A percentile compares a stretch with the other conserved stretches of the same genome.
These are phyloP conservation scores for Seriola dumerili DNA, from an alignment of 2,113 vertebrate species.

Conservation along the genomic window DNA sequence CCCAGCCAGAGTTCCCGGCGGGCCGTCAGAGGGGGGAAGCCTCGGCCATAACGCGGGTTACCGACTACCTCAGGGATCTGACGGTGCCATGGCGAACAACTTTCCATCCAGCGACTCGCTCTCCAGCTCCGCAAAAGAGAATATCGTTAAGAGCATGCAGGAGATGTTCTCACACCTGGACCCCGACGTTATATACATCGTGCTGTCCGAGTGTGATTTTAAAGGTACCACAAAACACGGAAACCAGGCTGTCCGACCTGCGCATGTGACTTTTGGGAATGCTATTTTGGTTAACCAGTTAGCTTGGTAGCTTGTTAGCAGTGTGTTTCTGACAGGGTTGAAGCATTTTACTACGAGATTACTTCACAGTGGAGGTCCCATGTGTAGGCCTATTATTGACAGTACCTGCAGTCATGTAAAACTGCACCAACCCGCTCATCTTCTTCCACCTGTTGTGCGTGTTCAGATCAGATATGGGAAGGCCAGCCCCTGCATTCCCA, in stretches of 20 bases:
- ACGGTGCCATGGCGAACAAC: slow-evolving; percentile 51
- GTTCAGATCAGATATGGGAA: not conserved
- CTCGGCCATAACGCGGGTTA: slow-evolving; percentile 31
- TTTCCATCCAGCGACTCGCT: slow-evolving; percentile 23
- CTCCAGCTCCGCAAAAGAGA: slow-evolving; percentile 77
- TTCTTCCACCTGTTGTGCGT: slow-evolving; percentile 28
- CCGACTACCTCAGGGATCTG: slow-evolving; percentile 14
- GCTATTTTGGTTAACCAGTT: slow-evolving; percentile 30
- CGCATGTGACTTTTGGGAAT: not conserved
- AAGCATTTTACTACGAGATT: not conserved
- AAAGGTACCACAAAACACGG: slow-evolving; percentile 87
- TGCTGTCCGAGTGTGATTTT: slow-evolving; percentile 96
- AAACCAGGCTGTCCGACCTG: not conserved
- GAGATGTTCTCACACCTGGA: slow-evolving; percentile 97
- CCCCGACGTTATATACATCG: slow-evolving; percentile 93
- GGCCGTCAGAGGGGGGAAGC: slow-evolving; percentile 68
- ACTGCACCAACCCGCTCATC: not conserved
- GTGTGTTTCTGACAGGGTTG: not conserved
- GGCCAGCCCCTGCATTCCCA: not conserved
- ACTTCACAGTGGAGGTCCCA: not conserved
- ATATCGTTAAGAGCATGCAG: slow-evolving; percentile 88
- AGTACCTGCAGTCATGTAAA: not conserved
- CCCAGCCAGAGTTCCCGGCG: slow-evolving; percentile 84
- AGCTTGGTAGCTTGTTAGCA: slow-evolving; percentile 26
- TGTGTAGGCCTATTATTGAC: not conserved